Base-by-base conservation (phyloP, 2,797 vertebrate genomes). In the Periophthalmus magnuspinnatus region DNA sequence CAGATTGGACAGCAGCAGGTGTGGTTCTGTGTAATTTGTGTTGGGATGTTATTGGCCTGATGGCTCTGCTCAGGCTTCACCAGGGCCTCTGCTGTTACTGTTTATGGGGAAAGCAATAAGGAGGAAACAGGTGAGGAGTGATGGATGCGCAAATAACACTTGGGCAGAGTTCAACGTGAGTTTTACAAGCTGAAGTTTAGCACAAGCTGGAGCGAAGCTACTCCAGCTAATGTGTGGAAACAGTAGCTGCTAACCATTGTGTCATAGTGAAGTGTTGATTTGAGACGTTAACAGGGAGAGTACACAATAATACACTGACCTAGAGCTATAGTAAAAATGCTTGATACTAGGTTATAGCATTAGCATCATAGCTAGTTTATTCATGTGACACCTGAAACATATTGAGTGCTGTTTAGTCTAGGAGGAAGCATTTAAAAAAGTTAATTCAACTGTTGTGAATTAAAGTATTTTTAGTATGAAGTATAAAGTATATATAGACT, bases 41-140 rank as follows among this genome's bases (percentile, higher is more conserved):
- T 34, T 36, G 7, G 2, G 28, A 36, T 11, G 58, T 60, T 60
- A 36, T 60, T 34, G 33, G 17, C 58, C 58, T 60, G 58, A 60
- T 60, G 33, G 58, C 33, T 17, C 8, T 10, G 32, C 24, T 1
- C 24, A n/a, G 55, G 55, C 55, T 10, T 57, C 55, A 28, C 55
- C 24, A 13, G 55, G 22, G 55, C 58, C 58, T 60, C 58, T 16
- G 58, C 33, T 34, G 58, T 19, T 60, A 16, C 34, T 60, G 58
- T 60, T 60, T 60, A 60, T 36, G 58, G 58, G 60, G n/a, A 36
- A 60, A 60, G 32, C 58, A 60, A 60, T 60, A 60, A 60, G n/a
- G 32, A 17, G 17, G 17, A 16, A n/a, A 36, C 58, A 60, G 32
- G 58, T 60, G 58, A 60, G 58, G 17, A 19, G 32, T 60, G 58